Evolutionary conservation across 2,888 invertebrate species (phyloP).

Genomic region (Gari tellinella): DNA sequence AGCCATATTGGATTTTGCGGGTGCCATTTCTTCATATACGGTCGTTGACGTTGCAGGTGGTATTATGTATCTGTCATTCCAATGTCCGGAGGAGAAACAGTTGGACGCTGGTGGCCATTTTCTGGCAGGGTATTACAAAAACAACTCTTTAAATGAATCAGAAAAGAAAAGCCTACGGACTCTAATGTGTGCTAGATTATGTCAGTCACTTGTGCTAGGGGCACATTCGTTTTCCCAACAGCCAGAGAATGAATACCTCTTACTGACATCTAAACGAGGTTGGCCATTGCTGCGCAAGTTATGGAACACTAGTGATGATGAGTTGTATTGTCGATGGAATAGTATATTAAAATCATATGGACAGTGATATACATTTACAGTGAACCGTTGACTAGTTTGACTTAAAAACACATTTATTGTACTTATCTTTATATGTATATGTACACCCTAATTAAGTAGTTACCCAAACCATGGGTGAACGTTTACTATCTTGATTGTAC

Average conservation of each 20-base stretch:
- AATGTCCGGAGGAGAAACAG: constrained; percentile 86
- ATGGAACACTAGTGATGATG: constrained; percentile 56
- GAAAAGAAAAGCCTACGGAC: constrained; percentile 89
- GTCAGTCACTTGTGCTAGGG: constrained; percentile 93
- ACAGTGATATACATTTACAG: too few relatives aligned
- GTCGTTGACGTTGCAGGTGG: constrained; percentile 93
- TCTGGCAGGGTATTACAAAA: constrained; percentile 90
- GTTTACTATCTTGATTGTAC: too few relatives aligned
- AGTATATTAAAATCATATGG: not conserved
- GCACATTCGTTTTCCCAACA: constrained; percentile 90
- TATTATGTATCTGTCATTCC: constrained; percentile 92
- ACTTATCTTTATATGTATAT: too few relatives aligned
- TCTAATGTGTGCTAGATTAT: constrained; percentile 91
- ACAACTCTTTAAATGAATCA: constrained; percentile 87
- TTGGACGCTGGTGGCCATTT: constrained; percentile 86
- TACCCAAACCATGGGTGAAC: too few relatives aligned
- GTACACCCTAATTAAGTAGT: too few relatives aligned
- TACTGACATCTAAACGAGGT: constrained; percentile 86
- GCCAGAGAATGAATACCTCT: constrained; percentile 91
- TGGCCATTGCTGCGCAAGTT: constrained; percentile 75
- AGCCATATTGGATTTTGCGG: constrained; percentile 94
- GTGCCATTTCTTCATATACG: constrained; percentile 87
- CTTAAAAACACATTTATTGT: too few relatives aligned
- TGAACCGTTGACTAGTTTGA: too few relatives aligned
- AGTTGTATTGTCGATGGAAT: constrained; percentile 9